phyloP scores from a whole-genome alignment of 1,140 invertebrate genomes.

The Brachionus rotundiformis region DNA sequence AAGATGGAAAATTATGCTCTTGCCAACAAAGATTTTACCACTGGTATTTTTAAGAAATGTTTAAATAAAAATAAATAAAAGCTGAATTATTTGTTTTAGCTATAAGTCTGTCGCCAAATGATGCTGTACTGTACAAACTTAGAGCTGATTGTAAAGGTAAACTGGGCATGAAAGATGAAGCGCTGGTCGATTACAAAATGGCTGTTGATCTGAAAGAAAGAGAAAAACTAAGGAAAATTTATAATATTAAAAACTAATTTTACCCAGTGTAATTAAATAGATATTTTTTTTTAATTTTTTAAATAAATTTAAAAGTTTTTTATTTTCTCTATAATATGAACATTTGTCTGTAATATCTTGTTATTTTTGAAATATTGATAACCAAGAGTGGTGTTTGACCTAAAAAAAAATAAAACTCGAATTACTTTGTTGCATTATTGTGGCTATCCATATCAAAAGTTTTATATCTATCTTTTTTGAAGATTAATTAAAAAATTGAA shows the following conservation, averaged over 20 bases:
- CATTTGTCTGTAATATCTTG: too few species aligned
- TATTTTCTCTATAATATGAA: too few species aligned
- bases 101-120: constrained; percentile 61
- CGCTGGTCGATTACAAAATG: constrained; percentile 60
- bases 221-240: constrained; percentile 32
- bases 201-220: constrained; percentile 60
- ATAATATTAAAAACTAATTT: not conserved
- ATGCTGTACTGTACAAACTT: constrained; percentile 59
- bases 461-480: too few species aligned
- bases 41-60: constrained; percentile 55
- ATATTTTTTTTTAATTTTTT: not conserved
- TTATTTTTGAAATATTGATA: too few species aligned
- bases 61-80: not conserved
- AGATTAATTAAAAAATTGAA: too few species aligned
- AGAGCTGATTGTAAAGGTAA: constrained; percentile 61
- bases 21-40: constrained; percentile 61
- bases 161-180: constrained; percentile 58
- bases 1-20: constrained; percentile 58
- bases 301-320: too few species aligned
- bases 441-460: too few species aligned
- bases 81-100: constrained; percentile 54
- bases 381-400: too few species aligned
- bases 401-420: too few species aligned
- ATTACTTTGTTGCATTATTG: too few species aligned
- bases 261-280: not conserved